Evolutionary conservation across 2,113 vertebrate species (phyloP), one percentile per base, ranked within the genome.

Genomic region (Phycodurus eques): DNA sequence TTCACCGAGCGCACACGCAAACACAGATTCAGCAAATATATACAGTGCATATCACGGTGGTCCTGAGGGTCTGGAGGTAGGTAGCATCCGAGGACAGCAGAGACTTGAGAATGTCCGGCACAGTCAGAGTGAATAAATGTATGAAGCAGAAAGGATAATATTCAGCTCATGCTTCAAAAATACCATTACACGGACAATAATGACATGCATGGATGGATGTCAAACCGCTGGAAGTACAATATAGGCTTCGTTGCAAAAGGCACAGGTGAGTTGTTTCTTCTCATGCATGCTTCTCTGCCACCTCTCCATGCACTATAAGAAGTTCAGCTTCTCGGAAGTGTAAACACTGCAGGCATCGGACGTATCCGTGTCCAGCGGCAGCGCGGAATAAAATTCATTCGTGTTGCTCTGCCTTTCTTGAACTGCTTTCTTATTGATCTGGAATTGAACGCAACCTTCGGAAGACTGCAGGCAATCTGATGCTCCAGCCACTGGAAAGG

Each of bases 51-150:
- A 72, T 85, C 61, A 78, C 63, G 57, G 76, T 82, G 80, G 84
- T 88, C 88, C 89, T 90, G 90, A 90, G 86, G 87, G 82, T 83
- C 73, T 74, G 73, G 89, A 90, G 90, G 89, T 92, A 90, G 89
- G 80, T 82, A 85, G 75, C n/a, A 81, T 74, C 68, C 75, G 62
- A 67, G 66, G n/a, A 17, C 51, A 27, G 15, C 19, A 68, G 62
- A 75, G 44, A 80, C 71, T 78, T 80, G 57, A 76, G 73, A 68
- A 81, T 72, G 72, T 84, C 68, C 68, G 70, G 67, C 53, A 54
- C 15, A 51, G 53, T 49, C 72, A 80, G 62, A 72, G 44, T 70
- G 57, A 70, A 63, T 46, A 87, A 73, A 65, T 65, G 22, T 7
- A 60, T 78, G 54, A 75, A 73, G 81, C 75, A 59, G 59, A 33